These are phyloP conservation scores for Rhabditophanes sp. DNA, from an alignment of 2,888 invertebrate species.

Conservation along the genomic window DNA sequence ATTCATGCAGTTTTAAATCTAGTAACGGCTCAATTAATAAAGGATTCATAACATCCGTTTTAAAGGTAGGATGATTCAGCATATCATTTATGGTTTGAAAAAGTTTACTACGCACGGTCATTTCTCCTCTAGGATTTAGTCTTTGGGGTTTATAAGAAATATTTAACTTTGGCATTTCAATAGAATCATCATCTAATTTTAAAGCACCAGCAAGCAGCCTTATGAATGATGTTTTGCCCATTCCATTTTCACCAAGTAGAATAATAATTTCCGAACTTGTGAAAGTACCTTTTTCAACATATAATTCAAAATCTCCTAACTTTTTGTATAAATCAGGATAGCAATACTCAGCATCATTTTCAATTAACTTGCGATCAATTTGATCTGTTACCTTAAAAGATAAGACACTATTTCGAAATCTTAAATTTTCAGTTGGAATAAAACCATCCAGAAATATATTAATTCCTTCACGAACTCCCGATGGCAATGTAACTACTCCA, in stretches of 20 bases:
- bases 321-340: constrained; percentile 75
- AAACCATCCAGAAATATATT: constrained; percentile 98
- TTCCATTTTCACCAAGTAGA: constrained; percentile 84
- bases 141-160: constrained; percentile 99
- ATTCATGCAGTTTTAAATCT: constrained; percentile 57
- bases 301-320: constrained; percentile 56
- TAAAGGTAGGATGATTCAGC: constrained; percentile 88
- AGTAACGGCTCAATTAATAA: constrained; percentile 35
- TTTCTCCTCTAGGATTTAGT: constrained; percentile 69
- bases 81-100: constrained; percentile 94
- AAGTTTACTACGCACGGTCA: constrained; percentile 64
- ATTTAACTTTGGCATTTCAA: constrained; percentile 65
- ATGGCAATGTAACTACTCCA: constrained; percentile 98
- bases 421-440: constrained; percentile 93
- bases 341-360: constrained; percentile 84
- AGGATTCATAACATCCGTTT: constrained; percentile 90
- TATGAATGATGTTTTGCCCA: constrained; percentile 97
- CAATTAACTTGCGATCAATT: constrained; percentile 79
- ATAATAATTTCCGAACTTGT: constrained; percentile 98
- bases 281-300: constrained; percentile 75
- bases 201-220: constrained; percentile 89
- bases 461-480: constrained; percentile 97
- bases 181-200: constrained; percentile 62
- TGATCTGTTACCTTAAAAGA: constrained; percentile 97
- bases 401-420: constrained; percentile 81